Conservation (phyloP, 2,888 invertebrate species). For the Aricia artaxerxes region DNA sequence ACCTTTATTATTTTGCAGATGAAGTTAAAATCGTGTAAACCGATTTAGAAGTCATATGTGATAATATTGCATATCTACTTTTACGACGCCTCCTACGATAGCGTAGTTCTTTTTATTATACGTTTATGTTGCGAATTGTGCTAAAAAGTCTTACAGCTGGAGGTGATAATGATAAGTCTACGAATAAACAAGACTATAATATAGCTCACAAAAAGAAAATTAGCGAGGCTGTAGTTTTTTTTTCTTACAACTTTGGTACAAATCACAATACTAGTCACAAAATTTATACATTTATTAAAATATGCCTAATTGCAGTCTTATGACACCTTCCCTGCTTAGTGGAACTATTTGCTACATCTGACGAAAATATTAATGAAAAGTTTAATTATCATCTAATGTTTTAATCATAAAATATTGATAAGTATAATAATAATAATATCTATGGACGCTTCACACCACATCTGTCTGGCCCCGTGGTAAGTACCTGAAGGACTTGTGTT, state of each 20-base stretch:
- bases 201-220: not conserved
- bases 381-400: too few relatives aligned
- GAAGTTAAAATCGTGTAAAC: constrained; percentile 31
- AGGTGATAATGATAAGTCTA: constrained; percentile 13
- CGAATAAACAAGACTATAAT: not conserved
- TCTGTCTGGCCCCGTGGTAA: too few relatives aligned
- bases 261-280: not conserved
- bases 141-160: constrained; percentile 45
- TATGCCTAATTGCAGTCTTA: too few relatives aligned
- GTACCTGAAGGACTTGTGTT: too few relatives aligned
- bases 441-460: too few relatives aligned
- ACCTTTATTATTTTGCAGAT: not conserved
- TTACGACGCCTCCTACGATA: constrained; percentile 59
- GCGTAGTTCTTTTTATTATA: constrained; percentile 72
- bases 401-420: too few relatives aligned
- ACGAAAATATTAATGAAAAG: too few relatives aligned
- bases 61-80: constrained; percentile 63
- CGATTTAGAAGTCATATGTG: constrained; percentile 26
- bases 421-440: too few relatives aligned
- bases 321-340: too few relatives aligned
- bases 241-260: not conserved
- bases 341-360: too few relatives aligned
- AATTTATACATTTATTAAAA: too few relatives aligned
- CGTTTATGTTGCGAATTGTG: constrained; percentile 59
- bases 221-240: not conserved